These are phyloP conservation scores for Nycticorax nycticorax DNA, from an alignment of 2,113 vertebrate genomes.

Conservation along the genomic window DNA sequence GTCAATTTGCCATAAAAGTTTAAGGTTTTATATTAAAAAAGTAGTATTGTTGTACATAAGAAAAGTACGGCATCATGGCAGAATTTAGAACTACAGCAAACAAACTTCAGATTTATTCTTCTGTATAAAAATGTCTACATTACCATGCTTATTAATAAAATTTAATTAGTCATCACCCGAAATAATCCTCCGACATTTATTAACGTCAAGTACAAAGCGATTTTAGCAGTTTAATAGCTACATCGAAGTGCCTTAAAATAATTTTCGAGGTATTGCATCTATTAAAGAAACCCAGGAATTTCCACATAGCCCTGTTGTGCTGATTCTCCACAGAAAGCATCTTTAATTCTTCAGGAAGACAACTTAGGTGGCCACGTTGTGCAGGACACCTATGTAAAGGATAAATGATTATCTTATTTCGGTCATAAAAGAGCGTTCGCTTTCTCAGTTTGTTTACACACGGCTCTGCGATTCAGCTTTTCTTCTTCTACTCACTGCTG, in stretches of 20 bases:
- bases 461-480: too few species aligned
- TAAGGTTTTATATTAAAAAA: neutral
- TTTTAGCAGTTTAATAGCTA: neutral
- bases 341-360: neutral
- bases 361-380: neutral
- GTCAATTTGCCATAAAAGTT: neutral
- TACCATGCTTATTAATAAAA: neutral
- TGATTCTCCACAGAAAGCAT: neutral
- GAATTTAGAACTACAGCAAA: neutral
- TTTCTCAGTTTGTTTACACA: neutral
- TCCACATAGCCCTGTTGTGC: neutral
- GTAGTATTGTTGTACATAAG: neutral
- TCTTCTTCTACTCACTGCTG: neutral
- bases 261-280: neutral
- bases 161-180: neutral
- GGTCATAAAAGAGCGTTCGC: neutral
- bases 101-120: neutral
- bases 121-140: neutral
- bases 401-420: neutral
- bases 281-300: neutral
- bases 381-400: neutral
- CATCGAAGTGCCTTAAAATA: neutral
- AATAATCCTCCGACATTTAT: neutral
- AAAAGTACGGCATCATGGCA: neutral
- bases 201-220: neutral